A percentile compares a stretch with the other conserved stretches of the same genome.
These are phyloP conservation scores for Oreocharis arfaki DNA, from an alignment of 2,113 vertebrate species.

Conservation along the genomic window DNA sequence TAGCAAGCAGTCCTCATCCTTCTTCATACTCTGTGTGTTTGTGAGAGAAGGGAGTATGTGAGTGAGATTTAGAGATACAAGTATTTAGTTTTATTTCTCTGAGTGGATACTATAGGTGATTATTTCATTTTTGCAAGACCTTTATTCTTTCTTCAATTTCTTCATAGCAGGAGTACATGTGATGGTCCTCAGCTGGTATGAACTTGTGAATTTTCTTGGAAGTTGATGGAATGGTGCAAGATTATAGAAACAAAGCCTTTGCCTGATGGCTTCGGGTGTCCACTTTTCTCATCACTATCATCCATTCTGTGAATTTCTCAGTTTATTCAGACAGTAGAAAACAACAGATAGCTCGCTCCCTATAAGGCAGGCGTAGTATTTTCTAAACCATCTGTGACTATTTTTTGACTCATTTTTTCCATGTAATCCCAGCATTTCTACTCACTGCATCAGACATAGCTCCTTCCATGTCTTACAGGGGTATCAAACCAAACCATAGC, in stretches of 20 bases:
- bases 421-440: not conserved
- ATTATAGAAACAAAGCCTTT: not conserved
- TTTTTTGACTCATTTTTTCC: slow-evolving; percentile 16
- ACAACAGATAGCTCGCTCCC: not conserved
- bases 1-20: not conserved
- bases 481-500: not conserved
- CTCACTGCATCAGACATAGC: not conserved
- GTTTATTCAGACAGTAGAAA: not conserved
- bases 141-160: not conserved
- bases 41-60: not conserved
- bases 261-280: not conserved
- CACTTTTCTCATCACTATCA: not conserved
- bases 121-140: not conserved
- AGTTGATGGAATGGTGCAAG: not conserved
- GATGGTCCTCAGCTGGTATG: not conserved
- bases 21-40: not conserved
- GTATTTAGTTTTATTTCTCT: not conserved
- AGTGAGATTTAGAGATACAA: not conserved
- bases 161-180: not conserved
- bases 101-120: not conserved
- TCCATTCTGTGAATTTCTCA: not conserved
- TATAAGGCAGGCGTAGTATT: not conserved
- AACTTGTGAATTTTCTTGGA: not conserved
- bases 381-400: slow-evolving; percentile 21
- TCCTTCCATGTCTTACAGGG: not conserved